Evolutionary conservation across 2,113 vertebrate genomes (phyloP).

Genomic region (Natator depressus): DNA sequence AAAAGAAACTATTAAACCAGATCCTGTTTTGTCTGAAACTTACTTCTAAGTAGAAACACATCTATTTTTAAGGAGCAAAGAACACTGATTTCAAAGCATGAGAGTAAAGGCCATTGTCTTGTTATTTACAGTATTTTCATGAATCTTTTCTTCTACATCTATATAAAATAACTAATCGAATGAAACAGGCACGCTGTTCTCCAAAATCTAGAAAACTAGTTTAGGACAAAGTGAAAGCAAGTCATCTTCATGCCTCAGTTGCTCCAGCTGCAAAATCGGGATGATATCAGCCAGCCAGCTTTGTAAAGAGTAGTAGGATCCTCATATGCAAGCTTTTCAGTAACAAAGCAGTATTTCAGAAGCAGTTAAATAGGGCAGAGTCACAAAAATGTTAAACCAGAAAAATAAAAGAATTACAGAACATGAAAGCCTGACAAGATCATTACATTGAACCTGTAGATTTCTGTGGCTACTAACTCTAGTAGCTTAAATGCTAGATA

Average conservation of each 20-base stretch:
- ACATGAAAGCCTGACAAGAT: background rate
- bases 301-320: background rate
- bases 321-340: background rate
- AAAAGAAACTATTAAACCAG: background rate
- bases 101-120: background rate
- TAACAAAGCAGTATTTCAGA: background rate
- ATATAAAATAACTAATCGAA: background rate
- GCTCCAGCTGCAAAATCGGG: background rate
- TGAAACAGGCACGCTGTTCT: background rate
- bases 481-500: background rate
- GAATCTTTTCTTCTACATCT: background rate
- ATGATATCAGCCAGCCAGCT: background rate
- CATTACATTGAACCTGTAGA: background rate
- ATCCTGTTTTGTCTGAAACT: background rate
- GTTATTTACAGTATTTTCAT: background rate
- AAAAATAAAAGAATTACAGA: background rate
- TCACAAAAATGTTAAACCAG: rapidly evolving
- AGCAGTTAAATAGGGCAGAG: background rate
- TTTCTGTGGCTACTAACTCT: background rate
- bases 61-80: background rate
- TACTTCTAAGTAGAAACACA: background rate
- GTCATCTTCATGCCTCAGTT: background rate
- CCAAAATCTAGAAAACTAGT: background rate
- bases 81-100: background rate
- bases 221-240: background rate